These are phyloP conservation scores for Drosophila flavopinicola DNA, from an alignment of 2,888 invertebrate genomes.

Conservation along the genomic window DNA sequence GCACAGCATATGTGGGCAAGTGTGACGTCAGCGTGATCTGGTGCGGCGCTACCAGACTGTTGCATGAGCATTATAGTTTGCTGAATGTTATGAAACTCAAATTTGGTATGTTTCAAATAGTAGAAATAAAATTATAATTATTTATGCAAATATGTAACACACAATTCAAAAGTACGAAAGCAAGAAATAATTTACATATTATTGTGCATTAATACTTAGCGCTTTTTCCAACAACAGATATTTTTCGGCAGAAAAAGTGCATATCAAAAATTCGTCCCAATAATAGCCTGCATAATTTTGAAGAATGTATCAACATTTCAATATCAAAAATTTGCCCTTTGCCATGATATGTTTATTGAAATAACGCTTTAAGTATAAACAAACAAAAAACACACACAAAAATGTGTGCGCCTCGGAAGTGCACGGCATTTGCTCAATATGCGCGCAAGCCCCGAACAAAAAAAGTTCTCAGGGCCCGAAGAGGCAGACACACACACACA, in stretches of 20 bases:
- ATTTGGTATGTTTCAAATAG: not conserved
- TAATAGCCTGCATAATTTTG: conserved; percentile 3
- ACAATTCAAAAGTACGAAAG: too few relatives aligned
- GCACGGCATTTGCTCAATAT: conserved; percentile 54
- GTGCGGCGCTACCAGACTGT: conserved; percentile 12
- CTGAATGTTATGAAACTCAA: conserved; percentile 8
- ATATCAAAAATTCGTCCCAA: not conserved
- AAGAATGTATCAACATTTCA: conserved; percentile 33
- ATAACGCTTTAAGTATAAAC: conserved; percentile 68
- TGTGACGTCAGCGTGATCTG: conserved; percentile 26
- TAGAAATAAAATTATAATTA: not conserved
- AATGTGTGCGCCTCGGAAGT: conserved; percentile 57
- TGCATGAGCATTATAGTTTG: not conserved
- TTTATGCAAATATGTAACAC: too few relatives aligned
- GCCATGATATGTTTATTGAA: conserved; percentile 67
- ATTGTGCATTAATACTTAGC: too few relatives aligned
- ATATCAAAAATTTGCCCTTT: conserved; percentile 69
- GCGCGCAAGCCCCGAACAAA: conserved; percentile 61
- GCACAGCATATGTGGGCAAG: conserved; percentile 8
- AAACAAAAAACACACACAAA: conserved; percentile 53
- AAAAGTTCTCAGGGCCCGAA: conserved; percentile 65
- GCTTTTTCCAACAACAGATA: not conserved
- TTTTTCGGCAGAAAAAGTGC: not conserved
- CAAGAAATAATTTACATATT: not conserved
- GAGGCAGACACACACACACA: not conserved